Base-by-base conservation (phyloP, 2,888 invertebrate genomes). In the Leucophenga maculata region DNA sequence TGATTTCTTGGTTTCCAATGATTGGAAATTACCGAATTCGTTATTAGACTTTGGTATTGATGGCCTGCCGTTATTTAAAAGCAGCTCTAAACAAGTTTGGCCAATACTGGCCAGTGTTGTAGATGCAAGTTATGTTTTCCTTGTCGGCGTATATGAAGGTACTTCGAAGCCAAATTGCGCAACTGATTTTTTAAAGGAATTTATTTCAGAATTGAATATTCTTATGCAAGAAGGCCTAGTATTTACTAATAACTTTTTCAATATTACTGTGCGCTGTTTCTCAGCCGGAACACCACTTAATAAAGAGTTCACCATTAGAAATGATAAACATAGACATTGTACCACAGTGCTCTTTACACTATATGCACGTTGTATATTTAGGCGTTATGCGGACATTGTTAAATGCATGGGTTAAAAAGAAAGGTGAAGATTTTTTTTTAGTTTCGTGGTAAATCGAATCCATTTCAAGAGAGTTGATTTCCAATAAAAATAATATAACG, bases 41-140 rank as follows among this genome's bases (percentile, higher is more conserved):
- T 6, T 31, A 22, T 66, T 69, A 48, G 72, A 72, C 62, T 70
- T 73, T 31, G 70, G 71, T 48, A 71, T 74, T 67, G 70, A 74
- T 50, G 74, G 71, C 44, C 67, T 72, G 13, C 67, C 68, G 13
- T 62, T 72, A 64, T 71, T 74, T 59, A 74, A 72, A 69, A 69
- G 68, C 22, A 69, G 65, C 54, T 64, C 65, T 9, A 74, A 72
- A 22, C 72, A 74, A 68, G 69, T 72, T 68, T 74, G 74, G 72
- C 72, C 68, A 54, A 74, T 74, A 50, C 32, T 72, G 6, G 67
- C 66, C 31, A 72, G 59, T 66, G 62, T 71, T 67, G 44, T 64
- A 60, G 50, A 44, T 39, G 50, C 69, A 44, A 69, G 32, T 31
- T 69, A 69, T 31, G 67, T 72, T 62, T 69, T 71, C 31, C 62